phyloP scores from a whole-genome alignment of 2,797 vertebrate species.

The Anabacerthia variegaticeps region DNA sequence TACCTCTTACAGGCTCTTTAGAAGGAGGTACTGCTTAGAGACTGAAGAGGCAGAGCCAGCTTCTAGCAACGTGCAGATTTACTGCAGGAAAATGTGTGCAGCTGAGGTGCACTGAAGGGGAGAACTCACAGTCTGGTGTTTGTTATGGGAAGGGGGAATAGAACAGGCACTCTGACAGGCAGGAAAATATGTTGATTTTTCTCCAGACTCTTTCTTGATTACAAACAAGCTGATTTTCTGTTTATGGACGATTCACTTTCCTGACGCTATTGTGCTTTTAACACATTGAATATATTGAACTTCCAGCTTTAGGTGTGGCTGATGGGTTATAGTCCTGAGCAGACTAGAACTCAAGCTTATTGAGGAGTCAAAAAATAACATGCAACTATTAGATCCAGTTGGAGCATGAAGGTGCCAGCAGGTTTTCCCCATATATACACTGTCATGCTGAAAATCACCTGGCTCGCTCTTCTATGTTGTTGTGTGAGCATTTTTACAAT shows the following conservation, averaged over 20 bases:
- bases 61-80: rapidly evolving
- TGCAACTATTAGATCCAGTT: not conserved
- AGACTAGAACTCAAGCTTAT: not conserved
- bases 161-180: no score
- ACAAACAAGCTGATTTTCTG: not conserved
- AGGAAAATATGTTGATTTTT: not conserved
- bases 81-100: rapidly evolving
- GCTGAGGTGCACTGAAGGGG: rapidly evolving
- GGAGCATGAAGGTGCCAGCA: not conserved
- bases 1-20: rapidly evolving
- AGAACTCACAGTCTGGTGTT: rapidly evolving
- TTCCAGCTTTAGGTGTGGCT: not conserved
- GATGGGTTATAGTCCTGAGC: not conserved
- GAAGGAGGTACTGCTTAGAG: rapidly evolving
- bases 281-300: rapidly evolving
- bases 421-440: rapidly evolving
- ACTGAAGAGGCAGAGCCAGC: not conserved
- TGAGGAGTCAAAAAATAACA: not conserved
- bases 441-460: not conserved
- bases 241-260: not conserved
- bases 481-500: not conserved
- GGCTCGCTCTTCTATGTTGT: not conserved
- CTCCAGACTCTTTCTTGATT: not conserved
- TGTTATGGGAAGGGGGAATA: not conserved
- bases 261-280: not conserved